Base-by-base conservation (phyloP, 2,888 invertebrate genomes). In the Ormyrus rosae region DNA sequence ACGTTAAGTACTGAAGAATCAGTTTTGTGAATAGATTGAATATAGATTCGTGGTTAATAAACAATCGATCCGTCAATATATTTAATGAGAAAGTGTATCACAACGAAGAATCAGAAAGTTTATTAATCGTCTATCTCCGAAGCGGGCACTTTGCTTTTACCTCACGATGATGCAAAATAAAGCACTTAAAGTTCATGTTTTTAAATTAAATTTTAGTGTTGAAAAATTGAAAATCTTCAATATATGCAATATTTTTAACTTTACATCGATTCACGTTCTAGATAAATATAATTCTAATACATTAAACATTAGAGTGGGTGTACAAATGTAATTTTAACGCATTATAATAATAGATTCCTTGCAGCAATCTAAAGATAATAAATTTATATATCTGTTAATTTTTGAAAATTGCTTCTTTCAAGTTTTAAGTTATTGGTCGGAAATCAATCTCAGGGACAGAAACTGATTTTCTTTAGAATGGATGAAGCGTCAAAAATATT, bases 291-390 rank as follows among this genome's bases (percentile, higher is more conserved):
- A 34, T 34, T 34, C 34, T 34, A 34, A 34, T 34, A 34, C 34
- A 34, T 34, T 34, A 34, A 34, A 48, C 46, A 13, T n/a, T 34
- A 55, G 6, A 11, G 55, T 10, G 53, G 19, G 19, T 74, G 67
- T 68, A 75, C 60, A 75, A 69, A 76, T 69, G 50, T 61, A 74
- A 46, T 67, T 61, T 58, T 76, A 1, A 61, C 46, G 51, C 11
- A 6, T 48, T 73, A 64, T 64, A 7, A 19, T 34, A 34, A 34
- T 34, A 34, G 34, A 34, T 34, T 34, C 34, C 34, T 34, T 34
- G 34, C 34, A 34, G 34, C 34, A 4, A 34, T 34, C 34, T 34
- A 34, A 34, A 34, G 34, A 34, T 34, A 34, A 34, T 34, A 34
- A 34, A 34, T 4, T 34, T 34, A 34, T 34, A 34, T 34, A 34